Conservation (phyloP, 2,797 vertebrate genomes). For the Lutjanus argentimaculatus region DNA sequence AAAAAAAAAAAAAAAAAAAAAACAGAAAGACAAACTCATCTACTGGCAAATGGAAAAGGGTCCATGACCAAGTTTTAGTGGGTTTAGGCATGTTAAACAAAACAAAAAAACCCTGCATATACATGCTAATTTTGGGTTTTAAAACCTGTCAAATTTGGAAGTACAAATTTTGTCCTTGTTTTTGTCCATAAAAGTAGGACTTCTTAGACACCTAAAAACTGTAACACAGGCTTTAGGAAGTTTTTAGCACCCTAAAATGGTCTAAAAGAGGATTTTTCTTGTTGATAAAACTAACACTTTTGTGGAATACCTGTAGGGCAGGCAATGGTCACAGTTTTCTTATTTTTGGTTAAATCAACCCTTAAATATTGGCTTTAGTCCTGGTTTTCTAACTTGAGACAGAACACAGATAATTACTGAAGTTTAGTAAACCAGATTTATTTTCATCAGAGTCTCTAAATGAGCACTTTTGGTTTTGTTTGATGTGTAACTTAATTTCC, state of each 20-base stretch:
- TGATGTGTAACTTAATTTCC: slow-evolving; percentile 34
- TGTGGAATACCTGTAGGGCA: background rate
- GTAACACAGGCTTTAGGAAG: background rate
- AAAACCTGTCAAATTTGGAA: no score
- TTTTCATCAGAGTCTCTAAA: slow-evolving; percentile 25
- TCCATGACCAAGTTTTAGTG: no score
- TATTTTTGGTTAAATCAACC: background rate
- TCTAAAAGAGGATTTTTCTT: background rate
- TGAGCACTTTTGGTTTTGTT: slow-evolving; percentile 10
- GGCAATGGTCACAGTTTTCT: background rate
- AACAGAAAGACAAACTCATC: no score
- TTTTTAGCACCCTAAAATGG: background rate
- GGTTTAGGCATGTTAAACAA: no score
- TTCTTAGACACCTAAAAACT: no score
- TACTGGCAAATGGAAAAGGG: no score
- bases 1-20: no score
- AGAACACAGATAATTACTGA: background rate
- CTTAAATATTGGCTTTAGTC: background rate
- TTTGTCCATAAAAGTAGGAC: no score
- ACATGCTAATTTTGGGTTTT: no score
- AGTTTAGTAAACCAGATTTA: slow-evolving; percentile 15
- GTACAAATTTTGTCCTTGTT: no score
- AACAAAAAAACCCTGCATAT: no score
- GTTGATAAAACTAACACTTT: background rate
- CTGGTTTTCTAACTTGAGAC: background rate